These are phyloP conservation scores for Pachyuromys duprasi DNA, from an alignment of 2,797 vertebrate genomes.

Conservation along the genomic window DNA sequence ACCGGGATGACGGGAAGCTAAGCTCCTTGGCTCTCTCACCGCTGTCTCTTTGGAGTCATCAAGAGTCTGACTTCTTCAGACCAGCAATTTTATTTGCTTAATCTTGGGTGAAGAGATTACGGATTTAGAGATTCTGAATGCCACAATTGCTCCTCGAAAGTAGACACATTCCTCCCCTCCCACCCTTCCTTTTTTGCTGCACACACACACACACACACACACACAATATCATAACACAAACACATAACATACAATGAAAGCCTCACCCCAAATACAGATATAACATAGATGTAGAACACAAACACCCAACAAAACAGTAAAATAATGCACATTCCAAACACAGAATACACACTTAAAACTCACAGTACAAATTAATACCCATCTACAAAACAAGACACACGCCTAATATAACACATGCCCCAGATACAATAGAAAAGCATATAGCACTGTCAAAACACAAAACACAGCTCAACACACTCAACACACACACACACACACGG, in stretches of 20 bases:
- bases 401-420: neutral
- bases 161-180: conserved; percentile 3
- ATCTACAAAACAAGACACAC: neutral
- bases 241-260: neutral
- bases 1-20: conserved; percentile 50
- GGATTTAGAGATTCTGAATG: conserved; percentile 54
- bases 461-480: neutral
- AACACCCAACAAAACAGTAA: neutral
- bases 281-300: neutral
- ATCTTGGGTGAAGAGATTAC: conserved; percentile 70
- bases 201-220: neutral
- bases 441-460: neutral
- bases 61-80: conserved; percentile 73
- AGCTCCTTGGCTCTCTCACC: conserved; percentile 61
- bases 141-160: conserved; percentile 37
- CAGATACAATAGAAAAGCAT: neutral
- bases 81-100: conserved; percentile 76
- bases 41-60: conserved; percentile 59
- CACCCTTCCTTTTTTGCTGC: neutral
- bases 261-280: neutral
- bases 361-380: neutral
- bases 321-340: neutral
- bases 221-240: neutral
- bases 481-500: neutral
- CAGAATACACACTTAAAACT: neutral